Percentiles rank a stretch among this genome's conserved stretches.
Conservation (phyloP, 1,140 invertebrate genomes). For the Aphelinus atriplicis region DNA sequence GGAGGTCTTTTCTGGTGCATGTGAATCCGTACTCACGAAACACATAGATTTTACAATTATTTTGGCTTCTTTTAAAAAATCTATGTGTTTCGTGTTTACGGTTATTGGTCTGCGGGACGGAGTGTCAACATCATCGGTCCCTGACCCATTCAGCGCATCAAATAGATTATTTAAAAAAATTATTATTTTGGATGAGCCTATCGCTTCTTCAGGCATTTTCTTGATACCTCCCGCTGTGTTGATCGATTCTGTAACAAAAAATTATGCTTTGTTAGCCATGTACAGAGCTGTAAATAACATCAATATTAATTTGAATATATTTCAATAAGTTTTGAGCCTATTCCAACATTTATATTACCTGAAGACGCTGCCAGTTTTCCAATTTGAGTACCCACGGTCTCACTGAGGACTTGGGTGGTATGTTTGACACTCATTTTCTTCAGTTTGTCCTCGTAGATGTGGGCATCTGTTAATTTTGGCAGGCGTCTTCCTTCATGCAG, state of each 20-base stretch:
- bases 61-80: constrained; percentile 29
- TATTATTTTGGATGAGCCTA: constrained; percentile 1
- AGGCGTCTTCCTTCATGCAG: neutral
- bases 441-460: no score
- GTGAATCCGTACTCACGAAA: constrained; percentile 27
- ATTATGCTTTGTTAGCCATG: no score
- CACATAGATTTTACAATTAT: constrained; percentile 10
- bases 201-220: neutral
- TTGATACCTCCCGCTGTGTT: no score
- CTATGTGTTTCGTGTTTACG: constrained; percentile 5
- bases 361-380: no score
- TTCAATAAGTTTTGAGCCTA: no score
- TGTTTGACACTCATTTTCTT: constrained; percentile 37
- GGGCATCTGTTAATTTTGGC: neutral
- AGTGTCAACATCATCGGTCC: neutral
- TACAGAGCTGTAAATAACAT: no score
- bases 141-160: constrained; percentile 39
- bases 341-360: no score
- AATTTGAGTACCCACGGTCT: neutral
- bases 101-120: constrained; percentile 21
- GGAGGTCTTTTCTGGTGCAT: constrained; percentile 3
- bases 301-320: no score
- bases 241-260: no score
- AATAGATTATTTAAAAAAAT: constrained; percentile 39
- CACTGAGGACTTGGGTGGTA: constrained; percentile 18